Conservation (phyloP, 2,888 invertebrate species). For the Netelia virgata region DNA sequence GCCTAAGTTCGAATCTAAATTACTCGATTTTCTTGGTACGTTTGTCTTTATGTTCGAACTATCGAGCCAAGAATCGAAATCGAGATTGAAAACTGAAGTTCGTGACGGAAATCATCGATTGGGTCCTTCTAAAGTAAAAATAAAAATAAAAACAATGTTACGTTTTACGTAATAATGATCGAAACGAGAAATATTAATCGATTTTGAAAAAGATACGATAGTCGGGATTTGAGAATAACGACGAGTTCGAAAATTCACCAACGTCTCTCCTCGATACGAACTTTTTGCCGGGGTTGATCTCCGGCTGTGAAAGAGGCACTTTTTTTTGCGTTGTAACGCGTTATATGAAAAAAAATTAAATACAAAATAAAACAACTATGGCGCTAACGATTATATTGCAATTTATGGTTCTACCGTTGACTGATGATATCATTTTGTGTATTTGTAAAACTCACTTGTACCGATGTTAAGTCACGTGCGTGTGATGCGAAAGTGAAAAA, state of each 20-base stretch:
- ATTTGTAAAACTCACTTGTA: conserved; percentile 50
- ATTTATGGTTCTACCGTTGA: conserved; percentile 63
- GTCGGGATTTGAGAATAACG: too few species aligned
- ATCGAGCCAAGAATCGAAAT: too few species aligned
- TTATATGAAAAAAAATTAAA: not conserved
- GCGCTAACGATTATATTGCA: conserved; percentile 63
- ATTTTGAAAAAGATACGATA: too few species aligned
- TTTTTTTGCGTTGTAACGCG: conserved; percentile 39
- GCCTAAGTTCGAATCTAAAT: too few species aligned
- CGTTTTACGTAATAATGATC: too few species aligned
- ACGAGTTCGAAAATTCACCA: not conserved
- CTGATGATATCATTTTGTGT: conserved; percentile 59
- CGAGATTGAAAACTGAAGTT: too few species aligned
- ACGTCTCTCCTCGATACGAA: not conserved
- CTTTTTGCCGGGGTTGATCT: not conserved
- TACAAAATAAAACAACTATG: conserved; percentile 32
- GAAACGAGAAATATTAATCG: too few species aligned
- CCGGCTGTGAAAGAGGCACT: conserved; percentile 1
- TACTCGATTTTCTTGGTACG: too few species aligned
- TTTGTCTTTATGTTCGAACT: too few species aligned
- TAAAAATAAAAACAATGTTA: too few species aligned
- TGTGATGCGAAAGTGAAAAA: conserved; percentile 35
- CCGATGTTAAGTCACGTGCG: conserved; percentile 37
- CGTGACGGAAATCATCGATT: too few species aligned
- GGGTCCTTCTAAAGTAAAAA: too few species aligned